Evolutionary conservation across 2,888 invertebrate genomes (phyloP), one percentile per base, ranked within the genome.

Genomic region (Melolontha melolontha): DNA sequence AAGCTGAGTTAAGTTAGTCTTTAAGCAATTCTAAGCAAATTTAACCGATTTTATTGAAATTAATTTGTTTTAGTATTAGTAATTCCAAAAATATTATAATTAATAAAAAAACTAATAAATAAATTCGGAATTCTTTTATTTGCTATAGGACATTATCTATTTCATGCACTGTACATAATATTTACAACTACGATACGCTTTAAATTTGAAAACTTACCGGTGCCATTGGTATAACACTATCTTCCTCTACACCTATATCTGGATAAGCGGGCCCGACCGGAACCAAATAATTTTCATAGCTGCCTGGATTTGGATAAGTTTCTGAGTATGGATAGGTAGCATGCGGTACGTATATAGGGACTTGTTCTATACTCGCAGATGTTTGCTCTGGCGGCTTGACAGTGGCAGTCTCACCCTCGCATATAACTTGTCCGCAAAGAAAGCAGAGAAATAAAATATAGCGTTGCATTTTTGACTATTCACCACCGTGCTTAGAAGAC

Each of bases 211-310:
- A 68, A 65, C 63, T 67, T 72, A 74, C 74, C 54, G 71, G 72
- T 16, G 72, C 67, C 2, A 54, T 52, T 22, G 71, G 67, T 40
- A 71, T 54, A 27, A 70, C 55, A 1, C 67, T 8, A 12, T 57
- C 70, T n/a, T 12, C 71, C 55, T 70, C 77, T 66, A 12, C 63
- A 40, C 70, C 67, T 2, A 71, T 54, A 14, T 52, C 70, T 70
- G 41, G 75, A 17, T 69, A 71, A 10, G 68, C 74, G 44, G 63
- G 70, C 10, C 74, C 71, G 6, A 72, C 72, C 41, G 85, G 85
- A 59, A 84, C 79, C 39, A 84, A 75, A 65, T 81, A 85, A 17
- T 84, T 84, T 70, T 85, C 85, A 65, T 84, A 85, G 11, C 82
- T 73, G 8, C 82, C 74, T 10, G 66, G 50, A 69, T 74, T 72